These are phyloP conservation scores for Salpingus planirostris DNA, from an alignment of 2,888 invertebrate genomes.

Conservation along the genomic window DNA sequence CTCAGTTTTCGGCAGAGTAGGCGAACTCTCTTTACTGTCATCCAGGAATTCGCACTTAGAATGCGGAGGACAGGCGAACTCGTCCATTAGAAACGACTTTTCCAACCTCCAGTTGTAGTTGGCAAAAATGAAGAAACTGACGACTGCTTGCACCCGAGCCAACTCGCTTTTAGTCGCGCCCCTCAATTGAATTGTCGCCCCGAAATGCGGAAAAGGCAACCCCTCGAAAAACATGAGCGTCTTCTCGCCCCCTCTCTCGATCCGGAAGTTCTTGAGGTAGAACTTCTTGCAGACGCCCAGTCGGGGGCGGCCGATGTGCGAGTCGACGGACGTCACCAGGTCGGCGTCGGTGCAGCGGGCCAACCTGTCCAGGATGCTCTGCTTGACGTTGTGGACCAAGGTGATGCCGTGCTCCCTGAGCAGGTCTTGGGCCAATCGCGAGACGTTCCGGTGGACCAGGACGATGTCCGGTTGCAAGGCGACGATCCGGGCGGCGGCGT, in stretches of 20 bases:
- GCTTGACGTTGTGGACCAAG: slow-evolving; percentile 77
- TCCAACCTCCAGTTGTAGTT: slow-evolving; percentile 90
- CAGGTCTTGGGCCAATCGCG: slow-evolving; percentile 76
- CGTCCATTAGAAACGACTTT: slow-evolving; percentile 80
- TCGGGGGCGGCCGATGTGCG: slow-evolving; percentile 69
- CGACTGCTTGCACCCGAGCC: slow-evolving; percentile 71
- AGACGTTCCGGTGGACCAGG: slow-evolving; percentile 81
- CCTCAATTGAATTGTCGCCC: slow-evolving; percentile 80
- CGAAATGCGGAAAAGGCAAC: slow-evolving; percentile 71
- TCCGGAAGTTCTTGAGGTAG: slow-evolving; percentile 54
- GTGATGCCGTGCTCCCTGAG: slow-evolving; percentile 74
- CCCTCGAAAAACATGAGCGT: slow-evolving; percentile 92
- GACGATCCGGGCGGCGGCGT: slow-evolving; percentile 77
- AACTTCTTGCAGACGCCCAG: slow-evolving; percentile 80
- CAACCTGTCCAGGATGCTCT: slow-evolving; percentile 68
- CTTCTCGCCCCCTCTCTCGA: slow-evolving; percentile 55
- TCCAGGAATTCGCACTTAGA: slow-evolving; percentile 42
- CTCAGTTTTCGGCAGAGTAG: slow-evolving; percentile 19
- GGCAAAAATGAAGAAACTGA: slow-evolving; percentile 71
- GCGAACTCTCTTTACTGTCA: slow-evolving; percentile 36
- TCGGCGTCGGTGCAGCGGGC: slow-evolving; percentile 76
- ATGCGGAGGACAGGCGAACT: slow-evolving; percentile 68
- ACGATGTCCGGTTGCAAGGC: slow-evolving; percentile 80
- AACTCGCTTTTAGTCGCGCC: slow-evolving; percentile 67
- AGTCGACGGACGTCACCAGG: slow-evolving; percentile 79